Evolutionary conservation across 2,113 vertebrate species (phyloP).

Genomic region (Lampris megalopsis): DNA sequence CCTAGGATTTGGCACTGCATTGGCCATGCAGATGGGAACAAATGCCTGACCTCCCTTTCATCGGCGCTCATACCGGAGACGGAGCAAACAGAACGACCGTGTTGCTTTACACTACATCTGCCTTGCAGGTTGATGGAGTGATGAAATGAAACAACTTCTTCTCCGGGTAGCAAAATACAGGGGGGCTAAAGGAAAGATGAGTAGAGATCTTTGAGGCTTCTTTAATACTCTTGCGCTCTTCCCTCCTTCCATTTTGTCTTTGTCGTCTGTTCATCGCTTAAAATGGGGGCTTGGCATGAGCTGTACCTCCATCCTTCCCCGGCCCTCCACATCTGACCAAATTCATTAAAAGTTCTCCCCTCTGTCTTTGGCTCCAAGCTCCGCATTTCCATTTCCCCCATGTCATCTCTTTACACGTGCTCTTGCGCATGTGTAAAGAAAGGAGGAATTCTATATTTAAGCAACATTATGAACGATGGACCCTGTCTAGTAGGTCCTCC

Average conservation of each 20-base stretch:
- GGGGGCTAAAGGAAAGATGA: slow-evolving; percentile 19
- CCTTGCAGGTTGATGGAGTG: slow-evolving; percentile 51
- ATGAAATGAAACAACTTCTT: slow-evolving; percentile 53
- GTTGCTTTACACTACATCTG: slow-evolving; percentile 28
- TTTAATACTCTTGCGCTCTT: slow-evolving; percentile 31
- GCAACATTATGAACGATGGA: slow-evolving; percentile 29
- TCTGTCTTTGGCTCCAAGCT: slow-evolving; percentile 41
- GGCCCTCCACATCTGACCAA: slow-evolving; percentile 28
- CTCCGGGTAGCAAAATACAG: slow-evolving; percentile 29
- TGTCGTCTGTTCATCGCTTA: slow-evolving; percentile 55
- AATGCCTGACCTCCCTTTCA: slow-evolving; percentile 49
- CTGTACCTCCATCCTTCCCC: slow-evolving; percentile 42
- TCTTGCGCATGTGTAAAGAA: slow-evolving; percentile 32
- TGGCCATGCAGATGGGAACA: slow-evolving; percentile 46
- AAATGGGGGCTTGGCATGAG: slow-evolving; percentile 42
- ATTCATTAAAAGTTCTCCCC: slow-evolving; percentile 54
- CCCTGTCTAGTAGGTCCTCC: slow-evolving; percentile 17
- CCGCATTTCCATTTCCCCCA: slow-evolving; percentile 33
- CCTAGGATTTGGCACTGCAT: slow-evolving; percentile 13
- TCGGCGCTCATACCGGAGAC: slow-evolving; percentile 22
- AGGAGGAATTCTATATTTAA: slow-evolving; percentile 6
- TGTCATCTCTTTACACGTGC: slow-evolving; percentile 31
- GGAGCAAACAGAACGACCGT: slow-evolving; percentile 41
- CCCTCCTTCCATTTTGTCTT: slow-evolving; percentile 35
- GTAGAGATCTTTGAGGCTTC: slow-evolving; percentile 39